These are phyloP conservation scores for Nomada fucata DNA, from an alignment of 2,888 invertebrate species.

Conservation along the genomic window DNA sequence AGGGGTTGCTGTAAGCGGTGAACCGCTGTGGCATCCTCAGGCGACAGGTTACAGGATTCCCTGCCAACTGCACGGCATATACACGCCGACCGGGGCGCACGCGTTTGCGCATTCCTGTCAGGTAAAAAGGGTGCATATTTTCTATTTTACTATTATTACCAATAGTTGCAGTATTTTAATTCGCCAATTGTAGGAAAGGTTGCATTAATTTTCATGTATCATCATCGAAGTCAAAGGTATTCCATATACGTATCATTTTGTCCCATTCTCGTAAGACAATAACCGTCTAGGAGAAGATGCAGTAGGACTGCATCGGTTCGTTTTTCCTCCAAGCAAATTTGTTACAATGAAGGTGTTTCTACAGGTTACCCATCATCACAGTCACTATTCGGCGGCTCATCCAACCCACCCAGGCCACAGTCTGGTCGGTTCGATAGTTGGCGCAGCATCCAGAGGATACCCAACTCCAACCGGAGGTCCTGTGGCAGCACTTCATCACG, in stretches of 20 bases:
- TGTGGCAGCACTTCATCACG: slow-evolving; percentile 79
- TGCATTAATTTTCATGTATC: no score
- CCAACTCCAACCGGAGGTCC: slow-evolving; percentile 80
- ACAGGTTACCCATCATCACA: slow-evolving; percentile 80
- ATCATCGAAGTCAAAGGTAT: background rate
- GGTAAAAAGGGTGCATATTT: slow-evolving; percentile 67
- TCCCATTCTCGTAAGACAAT: background rate
- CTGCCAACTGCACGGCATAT: slow-evolving; percentile 82
- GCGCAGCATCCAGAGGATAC: slow-evolving; percentile 79
- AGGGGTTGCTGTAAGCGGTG: slow-evolving; percentile 79
- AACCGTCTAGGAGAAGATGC: no score
- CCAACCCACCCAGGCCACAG: slow-evolving; percentile 79
- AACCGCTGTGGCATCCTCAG: slow-evolving; percentile 80
- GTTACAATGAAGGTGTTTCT: slow-evolving; percentile 4
- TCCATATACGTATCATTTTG: no score
- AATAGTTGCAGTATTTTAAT: no score
- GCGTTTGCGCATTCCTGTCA: slow-evolving; percentile 83
- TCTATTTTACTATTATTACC: no score
- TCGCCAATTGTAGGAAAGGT: no score
- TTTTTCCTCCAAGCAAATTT: background rate
- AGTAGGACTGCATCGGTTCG: no score
- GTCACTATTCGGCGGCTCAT: slow-evolving; percentile 79
- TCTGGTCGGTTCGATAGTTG: slow-evolving; percentile 77
- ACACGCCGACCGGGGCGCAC: slow-evolving; percentile 80
- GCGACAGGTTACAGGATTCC: slow-evolving; percentile 80